Percentiles rank a stretch among this genome's conserved stretches.
Evolutionary conservation across 2,888 invertebrate genomes (phyloP).

Genomic region (Metallyticus violacea): DNA sequence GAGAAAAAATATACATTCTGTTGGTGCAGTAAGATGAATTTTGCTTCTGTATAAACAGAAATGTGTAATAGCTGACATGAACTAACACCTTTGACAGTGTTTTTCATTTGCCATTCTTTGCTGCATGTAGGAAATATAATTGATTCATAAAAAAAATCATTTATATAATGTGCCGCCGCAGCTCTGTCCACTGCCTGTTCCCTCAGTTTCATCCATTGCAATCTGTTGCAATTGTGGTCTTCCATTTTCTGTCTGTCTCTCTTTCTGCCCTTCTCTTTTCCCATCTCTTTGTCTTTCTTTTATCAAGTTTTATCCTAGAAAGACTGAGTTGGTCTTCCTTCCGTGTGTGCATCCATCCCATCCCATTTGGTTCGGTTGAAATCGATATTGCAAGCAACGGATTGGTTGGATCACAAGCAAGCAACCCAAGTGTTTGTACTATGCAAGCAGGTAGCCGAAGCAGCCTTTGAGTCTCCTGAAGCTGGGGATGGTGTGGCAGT

Average conservation of each 20-base stretch:
- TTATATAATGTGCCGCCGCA: background rate
- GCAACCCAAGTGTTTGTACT: conserved; percentile 30
- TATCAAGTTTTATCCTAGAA: background rate
- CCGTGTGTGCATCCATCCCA: background rate
- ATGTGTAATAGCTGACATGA: background rate
- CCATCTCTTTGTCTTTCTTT: conserved; percentile 5
- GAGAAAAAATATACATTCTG: background rate
- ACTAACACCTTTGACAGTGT: conserved; percentile 10
- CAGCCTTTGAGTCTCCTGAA: conserved; percentile 33
- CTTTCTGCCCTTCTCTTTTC: background rate
- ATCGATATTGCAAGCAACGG: conserved; percentile 11
- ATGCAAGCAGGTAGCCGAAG: conserved; percentile 34
- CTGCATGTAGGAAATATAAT: conserved; percentile 8
- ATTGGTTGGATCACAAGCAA: conserved; percentile 17
- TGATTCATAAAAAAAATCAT: background rate
- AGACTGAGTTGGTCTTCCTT: conserved; percentile 23
- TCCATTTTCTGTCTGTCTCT: background rate
- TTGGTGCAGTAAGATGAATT: background rate
- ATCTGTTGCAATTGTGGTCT: background rate
- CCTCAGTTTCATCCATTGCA: background rate
- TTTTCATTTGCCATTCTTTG: conserved; percentile 2
- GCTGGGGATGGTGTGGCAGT: conserved; percentile 34
- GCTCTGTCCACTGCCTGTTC: background rate
- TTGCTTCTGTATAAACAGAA: background rate
- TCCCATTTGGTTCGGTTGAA: conserved; percentile 2